phyloP scores from a whole-genome alignment of 1,140 invertebrate genomes.

The Calliopsis andreniformis region DNA sequence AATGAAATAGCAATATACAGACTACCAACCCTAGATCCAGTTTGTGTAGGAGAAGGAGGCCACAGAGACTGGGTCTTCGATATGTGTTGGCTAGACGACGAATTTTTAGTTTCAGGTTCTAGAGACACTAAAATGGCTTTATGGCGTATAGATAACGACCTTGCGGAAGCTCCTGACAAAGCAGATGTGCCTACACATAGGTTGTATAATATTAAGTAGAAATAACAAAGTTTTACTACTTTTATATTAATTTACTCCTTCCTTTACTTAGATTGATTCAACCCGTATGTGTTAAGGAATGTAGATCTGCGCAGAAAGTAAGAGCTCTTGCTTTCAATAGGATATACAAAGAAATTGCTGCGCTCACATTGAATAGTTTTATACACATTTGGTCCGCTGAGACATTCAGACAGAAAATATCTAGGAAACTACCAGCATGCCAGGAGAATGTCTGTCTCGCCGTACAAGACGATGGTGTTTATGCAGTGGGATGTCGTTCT shows the following conservation, averaged over 20 bases:
- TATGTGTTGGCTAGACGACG: conserved; percentile 97
- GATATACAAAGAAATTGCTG: conserved; percentile 92
- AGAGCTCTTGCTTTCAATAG: conserved; percentile 94
- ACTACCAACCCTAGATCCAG: conserved; percentile 95
- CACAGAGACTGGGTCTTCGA: conserved; percentile 98
- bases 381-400: conserved; percentile 96
- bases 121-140: conserved; percentile 93
- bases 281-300: conserved; percentile 89
- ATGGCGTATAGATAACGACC: conserved; percentile 87
- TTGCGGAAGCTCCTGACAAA: conserved; percentile 83
- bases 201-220: conserved; percentile 34
- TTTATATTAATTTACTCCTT: conserved; percentile 17
- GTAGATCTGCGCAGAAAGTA: conserved; percentile 89
- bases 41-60: conserved; percentile 95
- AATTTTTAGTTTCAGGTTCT: conserved; percentile 96
- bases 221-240: not conserved
- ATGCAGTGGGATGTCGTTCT: conserved; percentile 96
- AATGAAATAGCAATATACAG: conserved; percentile 96
- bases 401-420: conserved; percentile 91
- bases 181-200: conserved; percentile 79
- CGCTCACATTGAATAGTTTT: conserved; percentile 94
- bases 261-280: conserved; percentile 81
- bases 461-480: conserved; percentile 90
- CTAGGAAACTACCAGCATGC: conserved; percentile 91
- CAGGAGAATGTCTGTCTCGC: conserved; percentile 97